Percentiles rank a stretch among this genome's conserved stretches.
Conservation (phyloP, 2,888 invertebrate genomes). For the Volucella zonaria region DNA sequence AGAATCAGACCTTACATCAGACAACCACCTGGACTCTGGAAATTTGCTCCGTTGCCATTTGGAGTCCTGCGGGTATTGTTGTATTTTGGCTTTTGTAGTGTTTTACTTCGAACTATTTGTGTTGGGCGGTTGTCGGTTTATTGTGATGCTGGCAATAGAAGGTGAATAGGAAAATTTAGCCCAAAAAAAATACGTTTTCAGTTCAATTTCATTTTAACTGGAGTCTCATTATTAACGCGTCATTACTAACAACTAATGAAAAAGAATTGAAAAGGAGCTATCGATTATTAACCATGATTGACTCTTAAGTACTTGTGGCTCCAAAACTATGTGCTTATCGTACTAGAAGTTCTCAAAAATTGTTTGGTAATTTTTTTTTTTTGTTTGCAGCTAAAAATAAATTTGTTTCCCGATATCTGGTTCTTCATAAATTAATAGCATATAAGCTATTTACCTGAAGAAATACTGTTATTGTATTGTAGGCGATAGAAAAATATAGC, state of each 20-base stretch:
- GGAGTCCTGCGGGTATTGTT: slow-evolving; percentile 37
- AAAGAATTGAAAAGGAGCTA: slow-evolving; percentile 8
- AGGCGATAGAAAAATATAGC: no score
- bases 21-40: background rate
- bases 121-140: slow-evolving; percentile 26
- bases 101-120: slow-evolving; percentile 3
- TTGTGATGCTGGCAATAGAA: slow-evolving; percentile 27
- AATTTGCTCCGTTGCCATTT: slow-evolving; percentile 9
- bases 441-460: no score
- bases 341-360: background rate
- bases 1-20: slow-evolving; percentile 21
- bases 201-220: background rate
- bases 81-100: slow-evolving; percentile 12
- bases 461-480: no score
- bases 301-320: background rate
- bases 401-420: no score
- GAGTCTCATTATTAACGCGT: slow-evolving; percentile 38
- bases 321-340: background rate
- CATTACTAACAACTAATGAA: slow-evolving; percentile 7
- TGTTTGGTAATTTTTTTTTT: background rate
- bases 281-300: slow-evolving; percentile 17
- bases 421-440: no score
- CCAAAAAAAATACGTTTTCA: no score
- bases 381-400: no score
- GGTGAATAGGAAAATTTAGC: background rate